These are phyloP conservation scores for Semaprochilodus insignis DNA, from an alignment of 2,797 vertebrate species.

Conservation along the genomic window DNA sequence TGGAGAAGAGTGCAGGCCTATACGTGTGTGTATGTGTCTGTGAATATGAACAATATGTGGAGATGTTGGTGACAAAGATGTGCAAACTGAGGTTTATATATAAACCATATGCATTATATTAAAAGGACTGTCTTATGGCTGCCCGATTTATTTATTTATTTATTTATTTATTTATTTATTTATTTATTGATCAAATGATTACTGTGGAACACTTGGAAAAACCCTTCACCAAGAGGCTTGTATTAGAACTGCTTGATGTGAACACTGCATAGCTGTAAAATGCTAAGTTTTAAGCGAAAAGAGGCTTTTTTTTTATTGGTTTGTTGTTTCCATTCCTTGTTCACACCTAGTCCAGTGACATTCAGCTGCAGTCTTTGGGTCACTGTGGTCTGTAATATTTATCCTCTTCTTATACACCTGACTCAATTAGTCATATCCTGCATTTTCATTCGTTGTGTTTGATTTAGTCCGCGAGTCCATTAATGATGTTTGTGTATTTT, in stretches of 20 bases:
- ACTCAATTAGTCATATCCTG: too few relatives aligned
- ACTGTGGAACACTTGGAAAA: background rate
- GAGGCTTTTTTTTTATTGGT: background rate
- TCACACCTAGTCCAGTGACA: too few relatives aligned
- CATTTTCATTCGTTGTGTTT: too few relatives aligned
- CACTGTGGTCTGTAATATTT: too few relatives aligned
- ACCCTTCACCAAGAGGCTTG: background rate
- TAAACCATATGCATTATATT: background rate
- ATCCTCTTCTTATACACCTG: too few relatives aligned
- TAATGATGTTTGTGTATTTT: background rate
- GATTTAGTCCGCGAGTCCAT: background rate
- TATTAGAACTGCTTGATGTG: slow-evolving; percentile 18
- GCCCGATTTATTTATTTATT: background rate
- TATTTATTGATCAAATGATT: background rate
- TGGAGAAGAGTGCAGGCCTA: background rate
- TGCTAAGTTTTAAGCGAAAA: background rate
- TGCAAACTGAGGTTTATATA: background rate
- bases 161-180: background rate
- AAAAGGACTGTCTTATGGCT: background rate
- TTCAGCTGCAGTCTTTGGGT: too few relatives aligned
- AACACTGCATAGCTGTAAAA: background rate
- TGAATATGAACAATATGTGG: background rate
- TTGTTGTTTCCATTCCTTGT: too few relatives aligned
- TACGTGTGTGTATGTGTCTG: background rate
- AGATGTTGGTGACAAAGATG: background rate